phyloP scores from a whole-genome alignment of 2,888 invertebrate species.

The Acronicta alni region DNA sequence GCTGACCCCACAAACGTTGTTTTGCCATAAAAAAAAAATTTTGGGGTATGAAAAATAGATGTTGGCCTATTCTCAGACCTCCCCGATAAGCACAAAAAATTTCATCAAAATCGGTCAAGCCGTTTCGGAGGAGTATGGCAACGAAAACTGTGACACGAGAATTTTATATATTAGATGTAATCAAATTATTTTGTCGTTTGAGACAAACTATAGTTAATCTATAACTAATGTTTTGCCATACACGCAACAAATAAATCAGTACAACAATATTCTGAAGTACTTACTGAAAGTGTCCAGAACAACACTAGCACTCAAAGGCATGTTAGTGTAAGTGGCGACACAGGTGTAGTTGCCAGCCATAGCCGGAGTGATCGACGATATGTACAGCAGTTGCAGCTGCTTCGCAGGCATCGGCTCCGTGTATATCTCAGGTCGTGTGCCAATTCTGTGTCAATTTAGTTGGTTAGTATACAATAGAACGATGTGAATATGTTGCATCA shows the following conservation, averaged over 20 bases:
- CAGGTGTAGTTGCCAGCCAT: constrained; percentile 96
- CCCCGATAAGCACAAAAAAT: too few species aligned
- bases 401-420: constrained; percentile 91
- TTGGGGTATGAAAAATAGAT: too few species aligned
- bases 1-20: too few species aligned
- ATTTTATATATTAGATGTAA: too few species aligned
- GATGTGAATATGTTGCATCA: too few species aligned
- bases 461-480: background rate
- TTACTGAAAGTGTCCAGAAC: constrained; percentile 91
- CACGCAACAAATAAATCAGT: background rate
- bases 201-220: too few species aligned
- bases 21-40: too few species aligned
- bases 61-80: too few species aligned
- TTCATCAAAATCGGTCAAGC: too few species aligned
- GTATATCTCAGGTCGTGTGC: constrained; percentile 90
- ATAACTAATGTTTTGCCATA: background rate
- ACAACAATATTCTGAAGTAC: constrained; percentile 34
- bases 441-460: constrained; percentile 67
- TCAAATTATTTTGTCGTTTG: too few species aligned
- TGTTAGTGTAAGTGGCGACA: constrained; percentile 93
- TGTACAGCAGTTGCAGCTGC: constrained; percentile 92
- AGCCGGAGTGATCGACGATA: constrained; percentile 92
- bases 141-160: too few species aligned
- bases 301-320: constrained; percentile 91
- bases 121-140: too few species aligned